Percentiles rank a stretch among this genome's conserved stretches.
phyloP scores from a whole-genome alignment of 2,113 vertebrate species.

The Dipodomys merriami region DNA sequence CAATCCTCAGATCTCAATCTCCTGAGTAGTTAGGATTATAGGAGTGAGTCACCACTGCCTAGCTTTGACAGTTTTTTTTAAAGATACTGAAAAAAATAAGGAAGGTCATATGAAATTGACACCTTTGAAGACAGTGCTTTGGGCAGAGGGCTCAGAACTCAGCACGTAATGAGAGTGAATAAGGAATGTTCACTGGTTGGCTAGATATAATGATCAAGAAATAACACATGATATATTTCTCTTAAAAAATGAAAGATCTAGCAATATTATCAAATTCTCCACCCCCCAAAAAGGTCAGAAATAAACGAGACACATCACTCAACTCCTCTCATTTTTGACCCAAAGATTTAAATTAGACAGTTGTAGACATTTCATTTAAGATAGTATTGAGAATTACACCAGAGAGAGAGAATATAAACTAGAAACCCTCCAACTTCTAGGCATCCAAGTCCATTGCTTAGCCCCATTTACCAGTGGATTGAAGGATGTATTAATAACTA shows the following conservation, averaged over 20 bases:
- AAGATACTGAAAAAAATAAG: neutral
- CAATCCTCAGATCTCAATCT: too few species aligned
- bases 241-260: conserved; percentile 1
- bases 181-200: neutral
- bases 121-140: neutral
- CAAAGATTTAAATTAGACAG: neutral
- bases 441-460: neutral
- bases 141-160: neutral
- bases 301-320: neutral
- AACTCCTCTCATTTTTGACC: neutral
- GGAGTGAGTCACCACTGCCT: too few species aligned
- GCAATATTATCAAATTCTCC: neutral
- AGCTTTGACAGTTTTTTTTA: too few species aligned
- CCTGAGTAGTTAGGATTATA: too few species aligned
- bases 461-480: neutral
- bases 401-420: neutral
- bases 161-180: neutral
- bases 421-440: neutral
- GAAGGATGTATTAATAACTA: conserved; percentile 36
- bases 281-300: neutral
- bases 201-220: neutral
- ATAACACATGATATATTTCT: neutral
- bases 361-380: neutral
- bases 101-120: neutral
- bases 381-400: neutral